Evolutionary conservation across 2,113 vertebrate species (phyloP).

Genomic region (Corynorhinus townsendii): DNA sequence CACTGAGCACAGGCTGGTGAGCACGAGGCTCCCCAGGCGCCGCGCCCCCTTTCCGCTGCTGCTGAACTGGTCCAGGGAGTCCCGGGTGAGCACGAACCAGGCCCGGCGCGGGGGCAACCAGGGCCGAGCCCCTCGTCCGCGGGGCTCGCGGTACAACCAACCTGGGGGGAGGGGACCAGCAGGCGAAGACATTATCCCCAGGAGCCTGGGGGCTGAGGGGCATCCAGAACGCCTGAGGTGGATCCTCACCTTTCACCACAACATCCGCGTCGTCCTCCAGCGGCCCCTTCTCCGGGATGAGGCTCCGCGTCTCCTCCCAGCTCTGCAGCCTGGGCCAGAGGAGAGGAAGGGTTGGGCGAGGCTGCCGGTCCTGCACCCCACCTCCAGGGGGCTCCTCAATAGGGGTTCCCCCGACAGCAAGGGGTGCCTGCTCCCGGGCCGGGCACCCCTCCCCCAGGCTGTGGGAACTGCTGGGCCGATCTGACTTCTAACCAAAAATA

Average conservation of each 20-base stretch:
- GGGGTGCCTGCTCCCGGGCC: background rate
- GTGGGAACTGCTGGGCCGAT: conserved; percentile 28
- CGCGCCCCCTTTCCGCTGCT: conserved; percentile 88
- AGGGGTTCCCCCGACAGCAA: background rate
- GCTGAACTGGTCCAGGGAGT: conserved; percentile 95
- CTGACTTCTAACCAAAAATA: conserved; percentile 66
- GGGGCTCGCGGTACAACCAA: conserved; percentile 93
- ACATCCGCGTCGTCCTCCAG: conserved; percentile 88
- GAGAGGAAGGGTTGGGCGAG: background rate
- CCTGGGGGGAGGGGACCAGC: conserved; percentile 78
- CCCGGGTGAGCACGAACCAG: conserved; percentile 94
- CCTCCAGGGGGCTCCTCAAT: conserved; percentile 40
- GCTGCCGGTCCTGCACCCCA: background rate
- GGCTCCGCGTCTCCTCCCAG: conserved; percentile 90
- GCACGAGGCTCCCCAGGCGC: conserved; percentile 90
- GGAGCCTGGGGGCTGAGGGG: background rate
- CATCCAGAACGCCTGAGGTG: background rate
- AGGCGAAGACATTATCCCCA: background rate
- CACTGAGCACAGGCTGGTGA: conserved; percentile 95
- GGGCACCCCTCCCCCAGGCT: conserved; percentile 50
- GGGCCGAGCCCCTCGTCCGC: conserved; percentile 79
- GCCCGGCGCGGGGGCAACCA: conserved; percentile 93
- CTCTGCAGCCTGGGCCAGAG: conserved; percentile 80
- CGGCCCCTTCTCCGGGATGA: conserved; percentile 89
- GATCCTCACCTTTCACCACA: conserved; percentile 89